Percentiles rank a stretch among this genome's conserved stretches.
phyloP scores from a whole-genome alignment of 2,888 invertebrate species.

The Troilus luridus region DNA sequence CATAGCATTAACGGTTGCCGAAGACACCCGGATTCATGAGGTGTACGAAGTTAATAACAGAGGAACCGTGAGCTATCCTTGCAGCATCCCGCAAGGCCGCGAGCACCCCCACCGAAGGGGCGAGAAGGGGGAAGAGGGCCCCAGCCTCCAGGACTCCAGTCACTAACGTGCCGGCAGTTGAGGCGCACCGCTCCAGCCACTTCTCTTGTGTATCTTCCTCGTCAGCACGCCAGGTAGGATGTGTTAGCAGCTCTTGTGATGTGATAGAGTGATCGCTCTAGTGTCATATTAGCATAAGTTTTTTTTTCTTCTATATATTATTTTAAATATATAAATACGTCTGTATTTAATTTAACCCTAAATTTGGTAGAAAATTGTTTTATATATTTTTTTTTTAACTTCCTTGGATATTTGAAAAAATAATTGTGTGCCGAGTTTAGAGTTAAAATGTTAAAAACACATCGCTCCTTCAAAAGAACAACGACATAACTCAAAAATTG shows the following conservation, averaged over 20 bases:
- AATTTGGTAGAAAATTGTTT: too few relatives aligned
- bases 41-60: neutral
- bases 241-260: neutral
- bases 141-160: conserved; percentile 16
- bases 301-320: neutral
- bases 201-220: neutral
- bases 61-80: conserved; percentile 5
- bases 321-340: neutral
- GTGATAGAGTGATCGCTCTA: conserved; percentile 19
- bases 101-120: neutral
- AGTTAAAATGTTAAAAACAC: too few relatives aligned
- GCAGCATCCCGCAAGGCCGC: conserved; percentile 38
- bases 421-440: too few relatives aligned
- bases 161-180: conserved; percentile 9
- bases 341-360: too few relatives aligned
- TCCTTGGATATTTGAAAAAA: too few relatives aligned
- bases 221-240: conserved; percentile 13
- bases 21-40: neutral
- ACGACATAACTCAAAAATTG: too few relatives aligned
- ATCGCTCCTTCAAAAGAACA: too few relatives aligned
- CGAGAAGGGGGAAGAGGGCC: neutral
- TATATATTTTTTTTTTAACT: too few relatives aligned
- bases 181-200: neutral
- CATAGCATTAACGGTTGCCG: neutral
- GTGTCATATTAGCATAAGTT: neutral